Conservation (phyloP, 2,113 vertebrate species). For the Pseudorhombus dupliciocellatus region DNA sequence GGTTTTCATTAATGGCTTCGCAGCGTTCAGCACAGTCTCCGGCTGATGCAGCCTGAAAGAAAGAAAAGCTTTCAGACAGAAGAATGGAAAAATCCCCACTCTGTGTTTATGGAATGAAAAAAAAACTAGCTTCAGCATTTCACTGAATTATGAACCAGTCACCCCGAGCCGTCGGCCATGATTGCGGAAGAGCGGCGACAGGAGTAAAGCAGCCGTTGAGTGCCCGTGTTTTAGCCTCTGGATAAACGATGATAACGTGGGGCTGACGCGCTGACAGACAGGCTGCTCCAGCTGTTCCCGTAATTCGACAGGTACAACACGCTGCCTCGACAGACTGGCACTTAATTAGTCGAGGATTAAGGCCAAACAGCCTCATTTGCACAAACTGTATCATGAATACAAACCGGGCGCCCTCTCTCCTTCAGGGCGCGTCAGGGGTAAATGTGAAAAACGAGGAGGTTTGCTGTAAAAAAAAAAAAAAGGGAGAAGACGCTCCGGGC, state of each 20-base stretch:
- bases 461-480: conserved; percentile 38
- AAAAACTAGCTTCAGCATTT: conserved; percentile 12
- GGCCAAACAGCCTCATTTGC: conserved; percentile 72
- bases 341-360: conserved; percentile 78
- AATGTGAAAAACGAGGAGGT: conserved; percentile 46
- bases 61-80: not conserved
- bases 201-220: conserved; percentile 25
- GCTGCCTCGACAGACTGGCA: conserved; percentile 64
- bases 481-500: conserved; percentile 55
- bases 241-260: conserved; percentile 67
- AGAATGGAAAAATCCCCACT: conserved; percentile 2
- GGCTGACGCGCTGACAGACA: conserved; percentile 69
- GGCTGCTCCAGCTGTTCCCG: conserved; percentile 71
- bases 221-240: conserved; percentile 33
- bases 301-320: conserved; percentile 69
- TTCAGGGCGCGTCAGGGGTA: conserved; percentile 67
- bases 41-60: conserved; percentile 11
- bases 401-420: conserved; percentile 55
- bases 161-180: conserved; percentile 3
- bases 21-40: conserved; percentile 7
- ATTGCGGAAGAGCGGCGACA: conserved; percentile 33
- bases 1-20: conserved; percentile 50
- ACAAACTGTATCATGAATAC: conserved; percentile 68
- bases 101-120: not conserved
- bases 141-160: not conserved